These are phyloP conservation scores for Apaloderma vittatum DNA, from an alignment of 2,113 vertebrate genomes.

Conservation along the genomic window DNA sequence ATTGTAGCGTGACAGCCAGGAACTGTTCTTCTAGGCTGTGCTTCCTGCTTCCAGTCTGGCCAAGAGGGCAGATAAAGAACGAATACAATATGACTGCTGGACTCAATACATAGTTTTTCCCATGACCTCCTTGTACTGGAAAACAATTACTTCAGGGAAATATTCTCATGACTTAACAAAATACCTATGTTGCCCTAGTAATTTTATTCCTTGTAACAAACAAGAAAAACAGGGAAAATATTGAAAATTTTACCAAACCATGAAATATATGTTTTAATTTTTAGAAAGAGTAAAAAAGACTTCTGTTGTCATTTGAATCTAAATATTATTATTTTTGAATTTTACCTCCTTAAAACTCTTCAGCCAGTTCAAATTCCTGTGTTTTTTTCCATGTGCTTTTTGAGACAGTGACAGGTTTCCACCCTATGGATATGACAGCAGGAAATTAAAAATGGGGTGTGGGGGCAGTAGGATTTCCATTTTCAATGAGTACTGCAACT, in stretches of 20 bases:
- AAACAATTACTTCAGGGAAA: not conserved
- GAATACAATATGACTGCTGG: not conserved
- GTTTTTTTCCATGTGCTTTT: not conserved
- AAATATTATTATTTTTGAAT: not conserved
- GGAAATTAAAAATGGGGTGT: not conserved
- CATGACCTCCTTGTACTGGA: not conserved
- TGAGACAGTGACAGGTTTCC: not conserved
- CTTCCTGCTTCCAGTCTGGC: not conserved
- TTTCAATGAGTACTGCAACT: not conserved
- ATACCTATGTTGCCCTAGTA: not conserved
- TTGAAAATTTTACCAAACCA: not conserved
- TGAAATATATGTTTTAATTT: not conserved
- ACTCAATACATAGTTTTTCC: not conserved
- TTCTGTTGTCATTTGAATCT: not conserved
- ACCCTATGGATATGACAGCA: not conserved
- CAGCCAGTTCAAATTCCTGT: not conserved
- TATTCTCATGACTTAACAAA: not conserved
- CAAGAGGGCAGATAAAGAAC: not conserved
- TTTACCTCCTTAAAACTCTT: not conserved
- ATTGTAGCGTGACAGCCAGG: not conserved
- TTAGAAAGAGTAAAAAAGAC: not conserved
- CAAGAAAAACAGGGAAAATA: not conserved
- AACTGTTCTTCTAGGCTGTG: rapidly evolving
- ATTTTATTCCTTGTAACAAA: not conserved
- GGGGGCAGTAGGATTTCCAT: not conserved